phyloP scores from a whole-genome alignment of 2,888 invertebrate genomes.

The Epirrhoe tristata region DNA sequence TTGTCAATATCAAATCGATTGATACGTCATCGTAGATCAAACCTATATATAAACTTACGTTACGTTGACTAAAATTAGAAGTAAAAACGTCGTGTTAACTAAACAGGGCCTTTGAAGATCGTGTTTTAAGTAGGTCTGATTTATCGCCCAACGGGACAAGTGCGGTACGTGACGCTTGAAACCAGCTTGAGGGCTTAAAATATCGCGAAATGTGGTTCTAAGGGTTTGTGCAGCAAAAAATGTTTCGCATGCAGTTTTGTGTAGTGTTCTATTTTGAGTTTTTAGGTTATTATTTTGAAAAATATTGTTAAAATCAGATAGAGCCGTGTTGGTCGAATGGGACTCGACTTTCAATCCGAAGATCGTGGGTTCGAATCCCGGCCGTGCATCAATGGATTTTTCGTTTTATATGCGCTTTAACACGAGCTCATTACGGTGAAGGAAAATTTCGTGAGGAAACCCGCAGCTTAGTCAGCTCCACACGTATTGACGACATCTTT shows the following conservation, averaged over 20 bases:
- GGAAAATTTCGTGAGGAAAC: too few species aligned
- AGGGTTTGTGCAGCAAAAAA: constrained; percentile 26
- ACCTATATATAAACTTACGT: too few species aligned
- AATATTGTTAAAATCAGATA: neutral
- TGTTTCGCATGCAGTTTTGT: constrained; percentile 2
- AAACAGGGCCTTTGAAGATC: constrained; percentile 42
- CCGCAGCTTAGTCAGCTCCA: too few species aligned
- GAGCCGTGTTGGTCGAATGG: too few species aligned
- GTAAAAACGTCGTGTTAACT: constrained; percentile 44
- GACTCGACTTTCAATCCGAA: too few species aligned
- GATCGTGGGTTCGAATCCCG: too few species aligned
- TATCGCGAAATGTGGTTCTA: constrained; percentile 54
- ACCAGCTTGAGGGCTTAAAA: constrained; percentile 52
- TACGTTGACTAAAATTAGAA: neutral
- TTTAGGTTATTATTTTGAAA: neutral
- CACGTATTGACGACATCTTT: too few species aligned
- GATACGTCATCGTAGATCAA: too few species aligned
- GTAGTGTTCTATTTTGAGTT: neutral
- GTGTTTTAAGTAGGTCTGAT: constrained; percentile 78
- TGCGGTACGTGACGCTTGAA: constrained; percentile 66
- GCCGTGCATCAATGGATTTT: too few species aligned
- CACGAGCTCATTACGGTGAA: too few species aligned
- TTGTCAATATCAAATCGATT: too few species aligned
- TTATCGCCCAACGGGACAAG: constrained; percentile 77
- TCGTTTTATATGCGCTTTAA: too few species aligned